Percentiles rank a stretch among this genome's conserved stretches.
Evolutionary conservation across 2,113 vertebrate species (phyloP).

Genomic region (Sphaerodactylus townsendi): DNA sequence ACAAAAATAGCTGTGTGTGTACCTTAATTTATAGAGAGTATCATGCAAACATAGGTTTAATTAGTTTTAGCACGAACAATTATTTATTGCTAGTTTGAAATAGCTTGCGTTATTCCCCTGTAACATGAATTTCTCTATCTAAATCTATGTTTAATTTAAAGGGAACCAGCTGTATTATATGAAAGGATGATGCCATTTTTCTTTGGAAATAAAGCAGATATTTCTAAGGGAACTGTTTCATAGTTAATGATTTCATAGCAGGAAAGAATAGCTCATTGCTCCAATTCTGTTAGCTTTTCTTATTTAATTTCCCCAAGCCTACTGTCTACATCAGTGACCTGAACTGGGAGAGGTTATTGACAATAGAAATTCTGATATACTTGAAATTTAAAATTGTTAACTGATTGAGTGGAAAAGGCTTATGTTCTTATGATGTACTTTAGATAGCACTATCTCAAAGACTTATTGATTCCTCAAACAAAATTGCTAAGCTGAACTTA

Average conservation of each 20-base stretch:
- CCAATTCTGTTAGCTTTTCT: conserved; percentile 80
- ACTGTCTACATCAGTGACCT: conserved; percentile 81
- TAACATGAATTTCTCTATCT: conserved; percentile 49
- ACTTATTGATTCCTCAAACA: conserved; percentile 39
- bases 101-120: background rate
- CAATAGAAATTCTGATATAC: conserved; percentile 84
- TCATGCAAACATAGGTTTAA: too few species aligned
- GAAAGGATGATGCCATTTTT: conserved; percentile 77
- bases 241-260: conserved; percentile 86
- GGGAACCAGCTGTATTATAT: conserved; percentile 73
- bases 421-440: conserved; percentile 44
- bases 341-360: conserved; percentile 86
- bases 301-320: conserved; percentile 83
- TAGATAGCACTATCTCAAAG: conserved; percentile 13
- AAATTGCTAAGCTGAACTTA: conserved; percentile 25
- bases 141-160: conserved; percentile 69
- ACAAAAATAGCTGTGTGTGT: background rate
- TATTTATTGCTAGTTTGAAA: background rate
- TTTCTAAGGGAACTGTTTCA: conserved; percentile 81
- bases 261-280: conserved; percentile 77
- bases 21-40: too few species aligned
- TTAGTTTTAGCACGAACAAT: background rate
- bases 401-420: conserved; percentile 67
- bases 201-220: conserved; percentile 77
- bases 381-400: conserved; percentile 83